Evolutionary conservation across 1,140 invertebrate genomes (phyloP).

Genomic region (Asbolus verrucosus): DNA sequence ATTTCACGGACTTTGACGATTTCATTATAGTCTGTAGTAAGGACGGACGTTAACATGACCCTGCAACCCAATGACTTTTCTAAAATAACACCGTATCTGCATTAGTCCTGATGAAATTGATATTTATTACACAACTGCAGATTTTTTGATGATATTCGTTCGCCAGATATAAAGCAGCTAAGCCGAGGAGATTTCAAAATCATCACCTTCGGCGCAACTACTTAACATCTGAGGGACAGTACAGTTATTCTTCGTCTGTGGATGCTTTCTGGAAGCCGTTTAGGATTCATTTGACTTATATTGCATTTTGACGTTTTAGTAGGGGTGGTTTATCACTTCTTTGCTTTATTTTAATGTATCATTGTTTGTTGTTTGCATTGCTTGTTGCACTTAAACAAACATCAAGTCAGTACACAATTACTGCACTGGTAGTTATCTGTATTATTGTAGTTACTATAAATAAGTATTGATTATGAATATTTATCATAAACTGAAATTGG

Average conservation of each 20-base stretch:
- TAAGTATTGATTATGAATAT: constrained; percentile 7
- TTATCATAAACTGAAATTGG: constrained; percentile 17
- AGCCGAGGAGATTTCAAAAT: constrained; percentile 31
- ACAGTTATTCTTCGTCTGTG: background rate
- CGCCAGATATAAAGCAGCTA: constrained; percentile 24
- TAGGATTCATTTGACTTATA: background rate
- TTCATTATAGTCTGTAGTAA: no score
- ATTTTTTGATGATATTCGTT: background rate
- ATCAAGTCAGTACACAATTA: background rate
- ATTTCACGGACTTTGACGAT: no score
- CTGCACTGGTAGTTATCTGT: background rate
- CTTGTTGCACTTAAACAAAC: constrained; percentile 17
- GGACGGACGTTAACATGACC: no score
- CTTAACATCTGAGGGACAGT: constrained; percentile 16
- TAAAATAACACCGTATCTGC: no score
- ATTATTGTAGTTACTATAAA: constrained; percentile 32
- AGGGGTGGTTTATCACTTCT: constrained; percentile 29
- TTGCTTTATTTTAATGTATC: constrained; percentile 16
- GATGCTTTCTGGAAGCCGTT: background rate
- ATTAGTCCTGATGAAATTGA: no score
- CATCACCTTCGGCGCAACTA: constrained; percentile 42
- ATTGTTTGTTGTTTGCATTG: constrained; percentile 23
- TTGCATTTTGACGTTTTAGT: background rate
- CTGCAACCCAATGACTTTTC: no score
- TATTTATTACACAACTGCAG: no score